Conservation (phyloP, 2,113 vertebrate species). For the Lagenorhynchus albirostris region DNA sequence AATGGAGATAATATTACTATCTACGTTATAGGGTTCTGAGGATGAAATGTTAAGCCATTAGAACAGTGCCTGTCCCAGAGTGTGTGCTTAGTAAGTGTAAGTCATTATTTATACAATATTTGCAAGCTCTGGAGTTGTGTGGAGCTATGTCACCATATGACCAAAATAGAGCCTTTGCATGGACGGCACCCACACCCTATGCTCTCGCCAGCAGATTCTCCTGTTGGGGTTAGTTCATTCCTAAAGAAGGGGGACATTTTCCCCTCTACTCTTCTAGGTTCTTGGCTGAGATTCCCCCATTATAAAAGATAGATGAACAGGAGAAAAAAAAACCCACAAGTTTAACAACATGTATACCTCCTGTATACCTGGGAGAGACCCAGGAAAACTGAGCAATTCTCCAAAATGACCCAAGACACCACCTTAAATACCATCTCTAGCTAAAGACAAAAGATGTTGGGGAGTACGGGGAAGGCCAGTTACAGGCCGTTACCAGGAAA, state of each 20-base stretch:
- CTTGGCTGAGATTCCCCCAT: background rate
- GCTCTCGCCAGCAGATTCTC: background rate
- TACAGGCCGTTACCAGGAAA: background rate
- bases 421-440: background rate
- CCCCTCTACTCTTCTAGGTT: background rate
- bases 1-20: background rate
- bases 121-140: background rate
- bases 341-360: background rate
- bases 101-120: background rate
- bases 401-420: background rate
- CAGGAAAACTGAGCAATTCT: background rate
- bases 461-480: background rate
- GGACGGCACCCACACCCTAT: rapidly evolving
- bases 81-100: background rate
- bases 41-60: background rate
- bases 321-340: background rate
- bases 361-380: background rate
- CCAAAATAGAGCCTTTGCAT: background rate
- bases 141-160: background rate
- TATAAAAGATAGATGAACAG: background rate
- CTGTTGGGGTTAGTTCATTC: background rate
- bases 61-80: background rate
- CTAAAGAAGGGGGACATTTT: background rate
- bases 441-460: background rate
- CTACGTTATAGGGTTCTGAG: background rate